phyloP scores from a whole-genome alignment of 1,140 invertebrate genomes.

The Trinorchestia longiramus region DNA sequence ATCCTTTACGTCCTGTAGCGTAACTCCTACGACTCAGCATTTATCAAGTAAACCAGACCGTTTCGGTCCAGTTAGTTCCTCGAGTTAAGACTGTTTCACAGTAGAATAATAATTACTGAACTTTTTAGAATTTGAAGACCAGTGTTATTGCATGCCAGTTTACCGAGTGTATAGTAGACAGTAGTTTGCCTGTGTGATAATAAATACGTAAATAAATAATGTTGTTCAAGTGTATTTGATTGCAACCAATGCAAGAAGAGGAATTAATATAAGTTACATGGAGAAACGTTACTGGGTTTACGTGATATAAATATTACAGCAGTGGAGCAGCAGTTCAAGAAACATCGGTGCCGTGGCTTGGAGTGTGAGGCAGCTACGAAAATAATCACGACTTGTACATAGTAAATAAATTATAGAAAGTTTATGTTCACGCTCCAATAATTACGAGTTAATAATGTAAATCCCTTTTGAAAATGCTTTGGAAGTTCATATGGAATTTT shows the following conservation, averaged over 20 bases:
- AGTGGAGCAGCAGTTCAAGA: not conserved
- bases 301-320: not conserved
- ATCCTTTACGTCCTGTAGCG: no score
- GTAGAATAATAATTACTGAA: not conserved
- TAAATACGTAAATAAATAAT: not conserved
- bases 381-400: no score
- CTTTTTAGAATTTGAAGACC: not conserved
- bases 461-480: no score
- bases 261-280: not conserved
- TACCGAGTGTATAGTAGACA: not conserved
- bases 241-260: not conserved
- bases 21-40: not conserved
- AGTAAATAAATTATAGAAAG: not conserved
- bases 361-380: not conserved
- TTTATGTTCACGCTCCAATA: not conserved
- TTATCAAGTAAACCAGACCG: not conserved
- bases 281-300: not conserved
- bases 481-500: no score
- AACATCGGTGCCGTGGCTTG: not conserved
- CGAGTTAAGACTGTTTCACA: not conserved
- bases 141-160: not conserved
- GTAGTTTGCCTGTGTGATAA: not conserved
- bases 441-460: no score
- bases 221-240: conserved; percentile 9
- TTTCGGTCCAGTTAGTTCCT: not conserved